Evolutionary conservation across 2,113 vertebrate species (phyloP), one percentile per base, ranked within the genome.

Genomic region (Platysteira castanea): DNA sequence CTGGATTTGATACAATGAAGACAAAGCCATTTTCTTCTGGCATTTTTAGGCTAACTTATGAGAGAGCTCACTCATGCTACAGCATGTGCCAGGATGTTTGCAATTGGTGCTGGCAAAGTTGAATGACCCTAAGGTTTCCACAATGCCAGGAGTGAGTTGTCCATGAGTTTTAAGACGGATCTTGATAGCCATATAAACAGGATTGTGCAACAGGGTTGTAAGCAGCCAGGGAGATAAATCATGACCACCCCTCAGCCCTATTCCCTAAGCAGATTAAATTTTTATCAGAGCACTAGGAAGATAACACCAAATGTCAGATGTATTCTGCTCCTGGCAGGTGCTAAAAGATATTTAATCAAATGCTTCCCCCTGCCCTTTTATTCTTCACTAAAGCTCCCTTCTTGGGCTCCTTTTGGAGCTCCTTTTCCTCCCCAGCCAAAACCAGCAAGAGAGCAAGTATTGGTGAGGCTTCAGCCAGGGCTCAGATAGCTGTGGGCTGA

Each of bases 311-410:
- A 59, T 63, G 27, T 31, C 41, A 76, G 54, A 26, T 54, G 47
- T 35, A 54, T 61, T 31, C 70, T 61, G 22, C 63, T 76, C 26
- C 54, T 35, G 60, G 44, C 69, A 92, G 35, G 30, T 67, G 52
- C 22, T 44, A 63, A 37, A 75, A 64, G 39, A 47, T 81, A 74
- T 44, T 90, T 54, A 59, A 86, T 68, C 46, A 60, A 74, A 52
- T 7, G 7, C 2, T n/a, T 74, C 30, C 3, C 4, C 7, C 6
- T 1, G 0, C 10, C 41, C 10, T 90, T 86, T 73, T 61, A 81
- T 35, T 80, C 42, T 59, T 10, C n/a, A 67, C 22, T 54, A 27
- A 49, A 68, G 8, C 9, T 57, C 23, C 18, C 7, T 73, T 73
- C 31, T 28, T 56, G 11, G 27, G 7, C 3, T 84, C 7, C 33